Percentiles rank a stretch among this genome's conserved stretches.
phyloP scores from a whole-genome alignment of 2,113 vertebrate genomes.

The Epinephelus cyanopodus region DNA sequence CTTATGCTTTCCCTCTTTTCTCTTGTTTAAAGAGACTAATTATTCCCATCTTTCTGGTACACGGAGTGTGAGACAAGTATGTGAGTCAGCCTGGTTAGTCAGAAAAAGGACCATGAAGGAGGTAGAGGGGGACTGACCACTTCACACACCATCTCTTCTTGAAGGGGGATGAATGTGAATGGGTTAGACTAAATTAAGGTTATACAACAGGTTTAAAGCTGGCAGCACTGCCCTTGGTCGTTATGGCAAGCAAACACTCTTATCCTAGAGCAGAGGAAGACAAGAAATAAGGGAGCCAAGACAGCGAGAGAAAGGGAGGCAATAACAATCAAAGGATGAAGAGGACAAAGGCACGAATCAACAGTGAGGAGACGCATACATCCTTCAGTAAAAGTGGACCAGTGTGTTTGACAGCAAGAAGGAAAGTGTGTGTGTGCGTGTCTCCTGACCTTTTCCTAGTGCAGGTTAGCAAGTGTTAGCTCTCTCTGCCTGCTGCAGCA shows the following conservation, averaged over 20 bases:
- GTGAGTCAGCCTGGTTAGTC: not conserved
- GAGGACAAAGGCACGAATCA: not conserved
- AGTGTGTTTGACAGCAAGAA: slow-evolving; percentile 55
- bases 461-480: slow-evolving; percentile 55
- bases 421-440: not conserved
- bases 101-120: slow-evolving; percentile 8
- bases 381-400: slow-evolving; percentile 48
- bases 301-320: not conserved
- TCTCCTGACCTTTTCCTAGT: slow-evolving; percentile 66
- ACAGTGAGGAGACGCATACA: slow-evolving; percentile 13
- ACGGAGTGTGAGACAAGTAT: not conserved
- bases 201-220: slow-evolving; percentile 61
- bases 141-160: not conserved
- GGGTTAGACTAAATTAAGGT: slow-evolving; percentile 55
- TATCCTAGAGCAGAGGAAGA: slow-evolving; percentile 13
- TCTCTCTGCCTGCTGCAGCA: slow-evolving; percentile 61
- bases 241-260: slow-evolving; percentile 47
- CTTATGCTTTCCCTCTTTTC: not conserved
- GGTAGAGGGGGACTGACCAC: not conserved
- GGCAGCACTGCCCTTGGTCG: slow-evolving; percentile 4
- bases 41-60: slow-evolving; percentile 11
- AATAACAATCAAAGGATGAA: not conserved
- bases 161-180: slow-evolving; percentile 9
- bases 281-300: not conserved
- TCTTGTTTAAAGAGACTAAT: not conserved